These are phyloP conservation scores for Dolichotis patagonum DNA, from an alignment of 2,113 vertebrate genomes.

Conservation along the genomic window DNA sequence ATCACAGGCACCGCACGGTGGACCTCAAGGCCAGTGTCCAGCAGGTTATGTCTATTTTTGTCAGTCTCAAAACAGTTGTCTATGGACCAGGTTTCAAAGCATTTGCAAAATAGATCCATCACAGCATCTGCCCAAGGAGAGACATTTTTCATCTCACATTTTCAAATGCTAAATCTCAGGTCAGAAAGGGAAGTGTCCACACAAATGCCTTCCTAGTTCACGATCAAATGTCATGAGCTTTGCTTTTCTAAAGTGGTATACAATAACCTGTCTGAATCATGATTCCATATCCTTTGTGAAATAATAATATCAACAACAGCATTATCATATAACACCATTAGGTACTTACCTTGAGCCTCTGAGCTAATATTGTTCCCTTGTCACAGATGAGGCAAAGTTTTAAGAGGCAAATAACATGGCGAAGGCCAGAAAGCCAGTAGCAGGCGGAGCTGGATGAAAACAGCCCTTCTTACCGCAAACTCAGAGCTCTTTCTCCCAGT, in stretches of 20 bases:
- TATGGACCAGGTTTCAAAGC: slow-evolving; percentile 48
- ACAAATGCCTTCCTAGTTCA: slow-evolving; percentile 30
- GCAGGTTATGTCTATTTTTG: slow-evolving; percentile 23
- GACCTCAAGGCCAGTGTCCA: slow-evolving; percentile 1
- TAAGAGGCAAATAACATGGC: slow-evolving; percentile 24
- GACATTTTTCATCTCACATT: slow-evolving; percentile 9
- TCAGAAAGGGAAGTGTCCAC: slow-evolving; percentile 9
- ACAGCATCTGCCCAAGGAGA: slow-evolving; percentile 12
- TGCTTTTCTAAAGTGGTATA: slow-evolving; percentile 62
- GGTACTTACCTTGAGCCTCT: slow-evolving; percentile 19
- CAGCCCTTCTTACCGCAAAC: background rate
- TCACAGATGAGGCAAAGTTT: slow-evolving; percentile 19
- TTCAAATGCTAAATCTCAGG: background rate
- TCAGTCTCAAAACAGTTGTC: slow-evolving; percentile 52
- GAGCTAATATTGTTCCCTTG: background rate
- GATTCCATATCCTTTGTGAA: slow-evolving; percentile 37
- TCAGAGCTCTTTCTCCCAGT: background rate
- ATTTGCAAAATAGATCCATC: slow-evolving; percentile 46
- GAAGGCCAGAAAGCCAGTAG: slow-evolving; percentile 38
- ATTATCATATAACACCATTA: slow-evolving; percentile 19
- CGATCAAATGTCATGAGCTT: slow-evolving; percentile 47
- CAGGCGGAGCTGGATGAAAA: background rate
- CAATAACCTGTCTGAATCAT: slow-evolving; percentile 49
- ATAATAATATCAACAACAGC: slow-evolving; percentile 48
- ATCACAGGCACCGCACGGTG: background rate